Evolutionary conservation across 2,888 invertebrate species (phyloP), one percentile per base, ranked within the genome.

Genomic region (Crematogaster levior): DNA sequence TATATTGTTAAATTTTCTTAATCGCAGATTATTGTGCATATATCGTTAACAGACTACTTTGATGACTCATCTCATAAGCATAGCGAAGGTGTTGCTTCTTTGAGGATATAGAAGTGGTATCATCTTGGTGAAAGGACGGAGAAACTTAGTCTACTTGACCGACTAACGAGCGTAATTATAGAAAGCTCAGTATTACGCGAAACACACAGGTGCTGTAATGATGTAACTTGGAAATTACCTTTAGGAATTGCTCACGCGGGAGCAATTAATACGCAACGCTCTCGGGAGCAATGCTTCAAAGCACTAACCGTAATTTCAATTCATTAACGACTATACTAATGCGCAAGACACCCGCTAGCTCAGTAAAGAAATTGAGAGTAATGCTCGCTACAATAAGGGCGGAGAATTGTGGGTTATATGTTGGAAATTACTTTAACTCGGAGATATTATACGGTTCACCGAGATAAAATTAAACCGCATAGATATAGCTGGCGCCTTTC

Each of bases 161-260:
- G 56, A 68, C 77, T 79, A 79, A 79, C 34, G 77, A 77, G 77
- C 43, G 12, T 68, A 79, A 79, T 79, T 79, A 68, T 30, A 68
- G 68, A 18, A 21, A 79, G 43, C 43, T 43, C 43, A 24, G 56
- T 79, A 79, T 79, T 56, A 70, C 34, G 56, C 77, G 77, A 79
- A 77, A 79, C 43, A 75, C 51, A 77, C 70, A 79, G 70, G 56
- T 79, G 77, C 53, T 79, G 60, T 82, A 88, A 88, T 83, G 84
- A 81, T 81, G 66, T 84, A 88, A 82, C 86, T 86, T 68, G 58
- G 72, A 80, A 75, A 87, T 86, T 88, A 87, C 82, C 87, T 84
- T 75, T 34, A 83, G 73, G 86, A 90, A 90, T 90, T 91, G 89
- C 85, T 84, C 89, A 66, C 85, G 68, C 61, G 89, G 83, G 89